Base-by-base conservation (phyloP, 2,113 vertebrate genomes). In the Eretmochelys imbricata region DNA sequence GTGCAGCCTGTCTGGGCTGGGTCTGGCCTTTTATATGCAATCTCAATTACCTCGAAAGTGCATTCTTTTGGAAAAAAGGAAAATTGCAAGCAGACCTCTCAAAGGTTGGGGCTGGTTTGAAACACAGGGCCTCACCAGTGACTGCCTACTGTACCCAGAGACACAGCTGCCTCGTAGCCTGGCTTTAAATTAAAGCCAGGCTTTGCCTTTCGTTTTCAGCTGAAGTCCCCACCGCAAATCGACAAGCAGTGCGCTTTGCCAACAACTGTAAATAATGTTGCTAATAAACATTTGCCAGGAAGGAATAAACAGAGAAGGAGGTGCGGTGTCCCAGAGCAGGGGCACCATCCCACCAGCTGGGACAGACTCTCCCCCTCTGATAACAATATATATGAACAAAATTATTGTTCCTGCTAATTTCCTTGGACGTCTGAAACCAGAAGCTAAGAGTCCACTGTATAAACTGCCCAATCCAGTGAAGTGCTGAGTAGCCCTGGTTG, bases 211-310 rank as follows among this genome's bases (percentile, higher is more conserved):
- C 84, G 8, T 80, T 86, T 90, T 35, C 0, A 0, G 57, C 92
- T 53, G n/a, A 62, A 87, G 65, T 53, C 76, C 90, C 85, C 29
- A 87, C 93, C 85, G 83, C 90, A 93, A 87, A 89, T 29, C 82
- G 90, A 93, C 88, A 95, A 91, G 92, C 89, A 87, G 62, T 14
- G 65, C 5, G 53, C 42, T 8, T 46, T 87, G 93, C 96, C 96
- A 95, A 35, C 89, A 87, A 93, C 92, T 93, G 95, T 80, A 92
- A 87, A 87, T 82, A 85, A 92, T 80, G 90, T 82, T 49, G 80
- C 93, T 96, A 94, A 96, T 85, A 90, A 96, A 50, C 90, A 5
- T 81, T 72, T 48, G 1, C 80, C 86, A 62, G 88, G 88, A 85
- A 88, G 78, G 84, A 59, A 88, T 83, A 93, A 93, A 89, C 42